Base-by-base conservation (phyloP, 2,113 vertebrate species). In the Raja brachyura region DNA sequence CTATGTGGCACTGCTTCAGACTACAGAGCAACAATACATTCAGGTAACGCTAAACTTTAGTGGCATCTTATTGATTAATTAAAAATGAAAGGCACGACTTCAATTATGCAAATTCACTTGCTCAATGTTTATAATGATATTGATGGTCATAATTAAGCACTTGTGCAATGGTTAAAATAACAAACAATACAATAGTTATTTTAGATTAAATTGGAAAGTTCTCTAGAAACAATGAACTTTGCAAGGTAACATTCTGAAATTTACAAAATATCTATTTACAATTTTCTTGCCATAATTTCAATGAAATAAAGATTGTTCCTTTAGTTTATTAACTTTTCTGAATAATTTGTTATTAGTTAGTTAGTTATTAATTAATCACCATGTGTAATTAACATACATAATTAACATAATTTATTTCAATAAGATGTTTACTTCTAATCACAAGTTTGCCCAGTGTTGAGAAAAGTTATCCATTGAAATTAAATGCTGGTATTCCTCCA, bases 1-100 rank as follows among this genome's bases (percentile, higher is more conserved):
- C 81, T 85, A 85, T 54, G 28, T 68, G 61, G 86, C 86, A 90
- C 6, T 68, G 61, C n/a, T 90, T 90, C 28, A 88, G n/a, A 66
- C 11, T 88, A 59, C 61, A 90, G 14, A 18, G 61, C 86, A 90
- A n/a, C 31, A 90, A 61, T n/a, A 59, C 25, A 18, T 68, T 90
- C n/a, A 63, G 16, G 6, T 33, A 39, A 85, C 20, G 25, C 16
- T 5, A 10, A 88, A 88, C 86, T 90, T 68, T 14, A 90, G 4
- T 66, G n/a, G 7, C 28, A 68, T 3, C n/a, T 48, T 54, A 90
- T 5, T 66, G 3, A n/a, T 75, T 75, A 75, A 85, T 8, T 28
- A 85, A 66, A 59, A 22, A 25, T 6, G 48, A 16, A 22, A 18
- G 5, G 13, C 25, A 10, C 28, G 25, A 59, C 81, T 16, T 88